Evolutionary conservation across 2,888 invertebrate species (phyloP).

Genomic region (Ectobius pallidus): DNA sequence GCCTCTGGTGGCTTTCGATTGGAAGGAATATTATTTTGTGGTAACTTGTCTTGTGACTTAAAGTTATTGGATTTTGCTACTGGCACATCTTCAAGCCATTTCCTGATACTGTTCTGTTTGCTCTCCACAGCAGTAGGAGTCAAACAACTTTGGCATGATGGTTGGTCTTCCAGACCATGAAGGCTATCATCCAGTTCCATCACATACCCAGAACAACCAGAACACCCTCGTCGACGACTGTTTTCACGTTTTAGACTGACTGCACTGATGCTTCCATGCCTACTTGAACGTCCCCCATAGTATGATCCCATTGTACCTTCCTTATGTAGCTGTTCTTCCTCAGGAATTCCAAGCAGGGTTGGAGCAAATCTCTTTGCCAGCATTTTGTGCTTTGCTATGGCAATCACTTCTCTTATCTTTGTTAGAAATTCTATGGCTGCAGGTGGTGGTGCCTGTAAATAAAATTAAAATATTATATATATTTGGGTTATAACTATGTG

Average conservation of each 20-base stretch:
- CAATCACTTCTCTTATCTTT: conserved; percentile 89
- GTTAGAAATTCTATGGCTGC: conserved; percentile 88
- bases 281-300: background rate
- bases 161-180: background rate
- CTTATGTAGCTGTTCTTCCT: conserved; percentile 65
- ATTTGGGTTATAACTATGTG: no score
- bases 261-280: conserved; percentile 59
- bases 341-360: conserved; percentile 78
- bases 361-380: conserved; percentile 80
- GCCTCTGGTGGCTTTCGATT: no score
- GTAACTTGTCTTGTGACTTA: no score
- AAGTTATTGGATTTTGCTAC: conserved; percentile 41
- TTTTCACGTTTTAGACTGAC: conserved; percentile 68
- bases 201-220: conserved; percentile 73
- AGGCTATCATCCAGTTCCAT: conserved; percentile 29
- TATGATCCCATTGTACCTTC: conserved; percentile 48
- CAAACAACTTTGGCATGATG: conserved; percentile 25
- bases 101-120: conserved; percentile 74
- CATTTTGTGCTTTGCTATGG: conserved; percentile 90
- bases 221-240: conserved; percentile 64
- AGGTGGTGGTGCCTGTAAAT: conserved; percentile 83
- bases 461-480: no score
- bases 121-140: conserved; percentile 57
- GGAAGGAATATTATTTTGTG: no score
- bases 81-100: conserved; percentile 78